phyloP scores from a whole-genome alignment of 2,888 invertebrate species.

The Oasisia sp. region DNA sequence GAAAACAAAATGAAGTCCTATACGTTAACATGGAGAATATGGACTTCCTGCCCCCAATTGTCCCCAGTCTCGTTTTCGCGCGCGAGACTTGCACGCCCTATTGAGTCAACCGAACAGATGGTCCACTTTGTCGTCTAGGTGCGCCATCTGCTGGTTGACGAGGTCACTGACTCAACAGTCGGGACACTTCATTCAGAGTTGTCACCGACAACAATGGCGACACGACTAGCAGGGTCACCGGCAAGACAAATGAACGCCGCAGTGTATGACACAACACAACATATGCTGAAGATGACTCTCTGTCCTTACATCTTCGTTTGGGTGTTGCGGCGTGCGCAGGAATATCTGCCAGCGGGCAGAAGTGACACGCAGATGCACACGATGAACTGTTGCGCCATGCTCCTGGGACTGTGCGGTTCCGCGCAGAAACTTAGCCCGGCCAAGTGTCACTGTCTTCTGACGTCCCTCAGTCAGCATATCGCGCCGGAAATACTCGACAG shows the following conservation, averaged over 20 bases:
- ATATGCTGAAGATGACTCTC: not conserved
- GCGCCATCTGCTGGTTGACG: not conserved
- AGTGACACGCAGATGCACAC: not conserved
- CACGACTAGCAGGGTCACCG: not conserved
- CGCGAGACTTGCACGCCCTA: no score
- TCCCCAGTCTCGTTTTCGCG: no score
- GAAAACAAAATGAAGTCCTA: no score
- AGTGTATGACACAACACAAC: slow-evolving; percentile 17
- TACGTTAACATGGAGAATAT: no score
- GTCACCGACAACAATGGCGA: not conserved
- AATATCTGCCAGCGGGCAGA: not conserved
- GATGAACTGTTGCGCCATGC: slow-evolving; percentile 21
- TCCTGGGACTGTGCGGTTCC: slow-evolving; percentile 22
- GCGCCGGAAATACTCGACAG: not conserved
- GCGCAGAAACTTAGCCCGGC: not conserved
- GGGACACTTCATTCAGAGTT: not conserved
- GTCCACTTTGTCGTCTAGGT: not conserved
- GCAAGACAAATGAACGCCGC: not conserved
- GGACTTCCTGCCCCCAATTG: no score
- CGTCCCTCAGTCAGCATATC: not conserved
- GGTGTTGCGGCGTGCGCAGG: not conserved
- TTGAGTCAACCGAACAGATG: not conserved
- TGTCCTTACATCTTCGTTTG: slow-evolving; percentile 26
- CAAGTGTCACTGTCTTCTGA: not conserved
- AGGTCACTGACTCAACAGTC: not conserved